A percentile compares a stretch with the other conserved stretches of the same genome.
These are phyloP conservation scores for Hycleus phaleratus DNA, from an alignment of 1,140 invertebrate species.

Conservation along the genomic window DNA sequence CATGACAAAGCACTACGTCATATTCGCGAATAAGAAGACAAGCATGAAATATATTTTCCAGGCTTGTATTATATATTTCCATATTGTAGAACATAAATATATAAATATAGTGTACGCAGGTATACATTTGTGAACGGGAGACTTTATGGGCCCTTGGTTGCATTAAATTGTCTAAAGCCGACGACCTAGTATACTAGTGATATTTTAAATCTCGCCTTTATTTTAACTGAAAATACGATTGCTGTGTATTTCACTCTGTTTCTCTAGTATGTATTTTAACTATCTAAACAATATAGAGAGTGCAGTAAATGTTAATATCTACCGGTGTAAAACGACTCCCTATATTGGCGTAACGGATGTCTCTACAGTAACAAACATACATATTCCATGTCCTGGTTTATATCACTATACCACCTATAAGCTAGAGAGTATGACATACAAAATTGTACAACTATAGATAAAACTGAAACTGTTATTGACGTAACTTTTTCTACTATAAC, in stretches of 20 bases:
- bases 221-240: constrained; percentile 28
- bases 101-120: constrained; percentile 30
- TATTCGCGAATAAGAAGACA: constrained; percentile 18
- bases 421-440: no score
- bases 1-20: constrained; percentile 31
- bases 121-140: constrained; percentile 27
- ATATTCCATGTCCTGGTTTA: neutral
- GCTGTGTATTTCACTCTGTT: constrained; percentile 1
- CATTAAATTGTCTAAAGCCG: constrained; percentile 32
- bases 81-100: constrained; percentile 37
- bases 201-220: constrained; percentile 27
- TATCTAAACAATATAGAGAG: neutral
- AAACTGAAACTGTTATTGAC: no score
- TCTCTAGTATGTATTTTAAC: no score
- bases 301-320: constrained; percentile 11
- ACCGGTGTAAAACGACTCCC: constrained; percentile 11
- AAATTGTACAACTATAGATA: no score
- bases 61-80: constrained; percentile 34
- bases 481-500: no score
- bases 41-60: constrained; percentile 25
- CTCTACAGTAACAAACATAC: constrained; percentile 10
- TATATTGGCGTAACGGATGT: constrained; percentile 14
- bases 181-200: constrained; percentile 1
- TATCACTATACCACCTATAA: no score
- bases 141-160: constrained; percentile 29